These are phyloP conservation scores for Muraenolepis orangiensis DNA, from an alignment of 2,797 vertebrate species.

Conservation along the genomic window DNA sequence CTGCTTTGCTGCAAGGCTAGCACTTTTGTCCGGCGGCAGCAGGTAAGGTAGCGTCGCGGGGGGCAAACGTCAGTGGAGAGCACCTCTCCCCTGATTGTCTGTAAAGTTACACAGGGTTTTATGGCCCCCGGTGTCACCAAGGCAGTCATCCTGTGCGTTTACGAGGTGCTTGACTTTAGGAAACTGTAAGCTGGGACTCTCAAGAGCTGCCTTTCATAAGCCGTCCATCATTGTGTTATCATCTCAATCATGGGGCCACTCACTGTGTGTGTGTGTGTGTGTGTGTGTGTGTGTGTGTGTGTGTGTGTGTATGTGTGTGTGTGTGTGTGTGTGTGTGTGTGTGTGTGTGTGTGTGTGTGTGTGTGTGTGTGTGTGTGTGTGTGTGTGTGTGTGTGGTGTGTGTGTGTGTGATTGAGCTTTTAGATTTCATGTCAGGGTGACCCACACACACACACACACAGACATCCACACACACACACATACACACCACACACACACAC, in stretches of 20 bases:
- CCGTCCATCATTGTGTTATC: neutral
- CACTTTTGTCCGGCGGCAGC: neutral
- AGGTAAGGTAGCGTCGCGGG: neutral
- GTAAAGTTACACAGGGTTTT: slow-evolving; percentile 7
- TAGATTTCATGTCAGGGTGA: too few relatives aligned
- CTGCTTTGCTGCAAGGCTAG: neutral
- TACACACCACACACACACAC: neutral
- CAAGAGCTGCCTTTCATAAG: neutral
- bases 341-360: slow-evolving; percentile 15
- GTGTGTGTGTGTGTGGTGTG: neutral
- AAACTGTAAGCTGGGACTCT: slow-evolving; percentile 15
- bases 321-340: slow-evolving; percentile 13
- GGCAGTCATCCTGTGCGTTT: slow-evolving; percentile 29
- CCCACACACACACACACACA: neutral
- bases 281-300: slow-evolving; percentile 26
- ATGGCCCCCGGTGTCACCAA: neutral
- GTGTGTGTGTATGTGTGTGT: slow-evolving; percentile 20
- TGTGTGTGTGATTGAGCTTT: too few relatives aligned
- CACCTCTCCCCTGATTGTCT: neutral
- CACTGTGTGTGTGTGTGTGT: neutral
- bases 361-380: neutral
- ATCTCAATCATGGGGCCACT: neutral
- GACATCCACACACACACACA: neutral
- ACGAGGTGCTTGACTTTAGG: slow-evolving; percentile 33
- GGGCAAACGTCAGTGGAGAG: neutral